Conservation (phyloP, 2,797 vertebrate genomes). For the Mergus octosetaceus region DNA sequence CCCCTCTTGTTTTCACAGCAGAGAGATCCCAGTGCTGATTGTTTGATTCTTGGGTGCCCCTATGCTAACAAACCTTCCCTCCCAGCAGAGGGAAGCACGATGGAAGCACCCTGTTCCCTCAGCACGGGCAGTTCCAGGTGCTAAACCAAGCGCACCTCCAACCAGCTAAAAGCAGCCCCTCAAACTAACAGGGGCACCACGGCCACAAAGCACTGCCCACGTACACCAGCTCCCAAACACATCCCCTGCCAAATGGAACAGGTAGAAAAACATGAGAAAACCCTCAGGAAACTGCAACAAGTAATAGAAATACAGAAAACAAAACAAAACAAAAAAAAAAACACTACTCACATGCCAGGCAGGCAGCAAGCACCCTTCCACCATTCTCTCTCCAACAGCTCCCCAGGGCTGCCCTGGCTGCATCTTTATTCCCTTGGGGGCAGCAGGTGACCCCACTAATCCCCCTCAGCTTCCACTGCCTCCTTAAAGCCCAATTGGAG, state of each 20-base stretch:
- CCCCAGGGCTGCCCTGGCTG: background rate
- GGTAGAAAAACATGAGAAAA: fast-evolving
- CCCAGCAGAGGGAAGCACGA: fast-evolving
- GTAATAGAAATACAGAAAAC: background rate
- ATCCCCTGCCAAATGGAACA: fast-evolving
- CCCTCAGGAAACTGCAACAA: fast-evolving
- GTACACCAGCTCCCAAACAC: background rate
- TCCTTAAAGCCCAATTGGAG: background rate
- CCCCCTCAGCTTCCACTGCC: background rate
- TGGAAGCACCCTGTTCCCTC: fast-evolving
- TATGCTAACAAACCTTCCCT: fast-evolving
- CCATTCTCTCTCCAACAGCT: too few relatives aligned
- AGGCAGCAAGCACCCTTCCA: fast-evolving
- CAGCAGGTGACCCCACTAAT: background rate
- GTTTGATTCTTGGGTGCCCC: fast-evolving
- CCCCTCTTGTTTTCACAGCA: background rate
- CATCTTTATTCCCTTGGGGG: background rate
- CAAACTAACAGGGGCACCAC: fast-evolving
- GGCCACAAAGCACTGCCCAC: background rate
- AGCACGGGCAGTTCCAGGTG: fast-evolving
- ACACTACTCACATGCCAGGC: background rate
- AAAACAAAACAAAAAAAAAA: background rate
- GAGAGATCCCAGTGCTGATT: too few relatives aligned
- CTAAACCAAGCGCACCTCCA: fast-evolving
- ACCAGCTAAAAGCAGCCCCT: fast-evolving